These are phyloP conservation scores for Mycalesis mineus DNA, from an alignment of 2,888 invertebrate species.

Conservation along the genomic window DNA sequence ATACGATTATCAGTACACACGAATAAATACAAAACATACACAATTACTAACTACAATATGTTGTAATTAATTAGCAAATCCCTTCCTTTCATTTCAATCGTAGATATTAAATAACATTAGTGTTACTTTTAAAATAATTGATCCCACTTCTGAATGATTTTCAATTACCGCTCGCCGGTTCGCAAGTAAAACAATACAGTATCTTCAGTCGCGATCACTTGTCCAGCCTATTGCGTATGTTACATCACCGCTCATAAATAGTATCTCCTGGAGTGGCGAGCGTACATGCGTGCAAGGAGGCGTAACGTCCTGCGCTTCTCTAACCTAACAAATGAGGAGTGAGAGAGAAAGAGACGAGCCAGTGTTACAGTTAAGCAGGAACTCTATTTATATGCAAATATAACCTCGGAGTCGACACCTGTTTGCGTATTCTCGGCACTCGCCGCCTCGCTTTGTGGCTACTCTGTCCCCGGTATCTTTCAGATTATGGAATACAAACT, in stretches of 20 bases:
- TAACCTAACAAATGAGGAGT: constrained; percentile 47
- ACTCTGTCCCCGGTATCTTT: constrained; percentile 68
- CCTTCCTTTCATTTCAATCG: too few relatives aligned
- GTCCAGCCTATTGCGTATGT: constrained; percentile 53
- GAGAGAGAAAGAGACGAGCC: constrained; percentile 68
- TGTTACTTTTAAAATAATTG: neutral
- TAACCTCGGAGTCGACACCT: constrained; percentile 77
- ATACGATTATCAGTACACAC: too few relatives aligned
- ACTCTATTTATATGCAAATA: constrained; percentile 79
- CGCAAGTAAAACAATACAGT: constrained; percentile 38
- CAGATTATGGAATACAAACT: constrained; percentile 52
- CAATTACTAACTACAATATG: too few relatives aligned
- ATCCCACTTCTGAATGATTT: neutral
- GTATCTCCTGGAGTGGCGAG: constrained; percentile 66
- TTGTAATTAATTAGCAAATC: too few relatives aligned
- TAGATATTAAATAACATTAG: too few relatives aligned
- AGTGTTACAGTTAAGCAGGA: constrained; percentile 78
- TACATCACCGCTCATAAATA: constrained; percentile 73
- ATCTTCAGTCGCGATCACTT: constrained; percentile 45
- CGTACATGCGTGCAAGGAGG: constrained; percentile 64
- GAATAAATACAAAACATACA: too few relatives aligned
- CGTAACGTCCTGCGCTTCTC: constrained; percentile 62
- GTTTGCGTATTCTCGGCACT: constrained; percentile 76
- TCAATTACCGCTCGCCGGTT: neutral
- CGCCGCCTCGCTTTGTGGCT: constrained; percentile 65